Evolutionary conservation across 1,140 invertebrate species (phyloP), one percentile per base, ranked within the genome.

Genomic region (Triops longicaudatus): DNA sequence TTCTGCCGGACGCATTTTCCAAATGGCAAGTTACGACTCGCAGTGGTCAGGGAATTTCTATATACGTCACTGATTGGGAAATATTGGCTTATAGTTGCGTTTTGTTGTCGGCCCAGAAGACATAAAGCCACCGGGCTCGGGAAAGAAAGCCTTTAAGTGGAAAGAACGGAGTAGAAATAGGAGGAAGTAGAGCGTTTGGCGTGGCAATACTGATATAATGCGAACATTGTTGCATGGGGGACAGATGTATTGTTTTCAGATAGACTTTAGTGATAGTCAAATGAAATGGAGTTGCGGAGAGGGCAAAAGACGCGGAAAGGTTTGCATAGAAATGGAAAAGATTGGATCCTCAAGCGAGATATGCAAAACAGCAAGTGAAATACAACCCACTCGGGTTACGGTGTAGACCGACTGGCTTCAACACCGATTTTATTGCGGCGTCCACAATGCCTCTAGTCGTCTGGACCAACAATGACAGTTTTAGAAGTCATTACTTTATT

Each of bases 171-270:
- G 7, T 37, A 37, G 7, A 37, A 4, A 37, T 37, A 6, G 50
- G 17, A 14, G n/a, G 22, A n/a, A 7, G 10, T 17, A 6, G 50
- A 14, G 14, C 22, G 14, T 63, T 22, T 63, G 50, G 50, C 22
- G 50, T 63, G 50, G 50, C 50, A 63, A 63, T 63, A 63, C 50
- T 63, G 50, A 63, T 63, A 22, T 63, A 63, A 63, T 63, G 50
- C 50, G 14, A 63, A 22, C 50, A 63, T 63, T 63, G 50, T 63
- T 63, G 50, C 50, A 63, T 63, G 50, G 50, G n/a, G 31, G 14
- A 63, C 50, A 63, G 50, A 63, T 63, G 50, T 63, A 63, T 63
- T 63, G 50, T 63, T 63, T 63, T 63, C 50, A 63, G 50, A 63
- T 63, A 63, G 50, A 63, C 50, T 63, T 10, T 5, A 10, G n/a